Conservation (phyloP, 2,113 vertebrate genomes). For the Paralichthys olivaceus region DNA sequence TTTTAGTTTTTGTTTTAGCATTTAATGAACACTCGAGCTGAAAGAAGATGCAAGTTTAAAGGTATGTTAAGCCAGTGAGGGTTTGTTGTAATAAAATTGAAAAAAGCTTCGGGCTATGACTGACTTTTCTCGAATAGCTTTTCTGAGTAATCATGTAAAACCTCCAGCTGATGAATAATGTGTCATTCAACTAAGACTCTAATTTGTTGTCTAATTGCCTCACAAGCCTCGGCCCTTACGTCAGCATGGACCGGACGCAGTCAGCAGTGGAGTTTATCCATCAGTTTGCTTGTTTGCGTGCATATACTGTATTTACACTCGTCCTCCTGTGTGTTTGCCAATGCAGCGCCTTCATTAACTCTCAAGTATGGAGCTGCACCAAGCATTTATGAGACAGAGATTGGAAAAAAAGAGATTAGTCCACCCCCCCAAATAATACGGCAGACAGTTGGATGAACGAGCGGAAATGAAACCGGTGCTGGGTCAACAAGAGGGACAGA, state of each 20-base stretch:
- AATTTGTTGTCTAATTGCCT: constrained; percentile 61
- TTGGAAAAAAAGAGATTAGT: constrained; percentile 52
- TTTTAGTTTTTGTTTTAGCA: background rate
- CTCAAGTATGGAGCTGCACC: constrained; percentile 31
- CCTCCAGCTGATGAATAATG: constrained; percentile 39
- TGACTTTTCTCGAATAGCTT: constrained; percentile 46
- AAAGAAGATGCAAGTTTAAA: background rate
- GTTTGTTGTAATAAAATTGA: constrained; percentile 34
- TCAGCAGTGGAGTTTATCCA: constrained; percentile 20
- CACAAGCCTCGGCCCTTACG: constrained; percentile 24
- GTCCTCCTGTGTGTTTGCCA: constrained; percentile 42
- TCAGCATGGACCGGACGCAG: background rate
- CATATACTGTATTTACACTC: constrained; percentile 27
- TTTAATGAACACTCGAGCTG: background rate
- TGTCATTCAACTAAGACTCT: constrained; percentile 49
- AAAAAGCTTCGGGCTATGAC: constrained; percentile 23
- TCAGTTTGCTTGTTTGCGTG: constrained; percentile 1
- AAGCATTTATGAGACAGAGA: constrained; percentile 52
- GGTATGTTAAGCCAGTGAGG: constrained; percentile 1
- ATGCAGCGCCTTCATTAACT: constrained; percentile 59
- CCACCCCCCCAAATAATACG: background rate
- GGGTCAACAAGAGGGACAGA: constrained; percentile 55
- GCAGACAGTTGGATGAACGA: constrained; percentile 50
- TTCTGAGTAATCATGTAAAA: constrained; percentile 48
- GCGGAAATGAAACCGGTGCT: constrained; percentile 68